Base-by-base conservation (phyloP, 2,797 vertebrate genomes). In the Halcyon smyrnensis region DNA sequence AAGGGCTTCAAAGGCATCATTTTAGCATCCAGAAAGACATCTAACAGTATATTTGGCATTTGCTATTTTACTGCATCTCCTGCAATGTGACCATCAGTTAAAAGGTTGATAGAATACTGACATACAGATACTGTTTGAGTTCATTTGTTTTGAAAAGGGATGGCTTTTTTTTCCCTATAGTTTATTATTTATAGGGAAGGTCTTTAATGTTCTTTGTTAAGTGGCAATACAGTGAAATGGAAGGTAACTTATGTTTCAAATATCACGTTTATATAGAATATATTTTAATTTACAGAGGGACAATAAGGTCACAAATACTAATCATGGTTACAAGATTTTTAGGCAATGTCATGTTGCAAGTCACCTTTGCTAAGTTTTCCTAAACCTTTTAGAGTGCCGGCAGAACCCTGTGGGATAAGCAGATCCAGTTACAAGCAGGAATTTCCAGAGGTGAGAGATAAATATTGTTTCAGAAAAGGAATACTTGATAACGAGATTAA, bases 81-180 rank as follows among this genome's bases (percentile, higher is more conserved):
- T 77, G 19, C 6, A 39, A 59, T 12, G 8, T 4, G 1, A 70
- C 36, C 20, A 32, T 68, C 23, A 41, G 18, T 67, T 88, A 78
- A 78, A 92, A 86, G 25, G 9, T 60, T 43, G 25, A 15, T 56
- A 60, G 6, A 9, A 81, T 75, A 43, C 8, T 75, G 25, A 19
- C 36, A 45, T 15, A 71, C 3, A 62, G 17, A 64, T 69, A 48
- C 9, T 46, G 12, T 16, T 60, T 48, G 21, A 50, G 4, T 68
- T 63, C 0, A 48, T 90, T 83, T 78, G 41, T 54, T 92, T 87
- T 89, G 32, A 46, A 91, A 90, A 59, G 16, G 7, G 8, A 25
- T 45, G 37, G 3, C 1, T 36, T 25, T 3, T 0, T 11, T 48
- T 48, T 24, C 12, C 4, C 1, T 8, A 7, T 30, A 37, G 46